phyloP scores from a whole-genome alignment of 2,888 invertebrate species.

The Acholoe squamosa region DNA sequence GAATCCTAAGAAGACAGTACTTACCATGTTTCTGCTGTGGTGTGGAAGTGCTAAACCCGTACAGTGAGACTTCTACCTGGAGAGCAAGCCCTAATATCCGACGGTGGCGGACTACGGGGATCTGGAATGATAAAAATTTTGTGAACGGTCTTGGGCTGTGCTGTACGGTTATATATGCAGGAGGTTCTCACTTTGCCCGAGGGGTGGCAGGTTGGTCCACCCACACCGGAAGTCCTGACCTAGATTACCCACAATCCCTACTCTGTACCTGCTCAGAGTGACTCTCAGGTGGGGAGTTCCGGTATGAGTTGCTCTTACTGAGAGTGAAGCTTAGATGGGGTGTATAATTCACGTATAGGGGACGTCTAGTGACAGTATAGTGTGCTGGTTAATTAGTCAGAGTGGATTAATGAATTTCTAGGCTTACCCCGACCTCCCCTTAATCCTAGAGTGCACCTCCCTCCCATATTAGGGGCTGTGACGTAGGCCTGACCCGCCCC shows the following conservation, averaged over 20 bases:
- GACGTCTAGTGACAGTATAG: neutral
- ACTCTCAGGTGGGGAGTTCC: neutral
- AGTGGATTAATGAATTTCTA: conserved; percentile 26
- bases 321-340: neutral
- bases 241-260: neutral
- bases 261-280: neutral
- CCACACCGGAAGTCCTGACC: conserved; percentile 53
- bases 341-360: neutral
- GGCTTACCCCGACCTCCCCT: neutral
- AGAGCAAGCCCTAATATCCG: conserved; percentile 59
- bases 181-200: conserved; percentile 31
- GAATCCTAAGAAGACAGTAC: conserved; percentile 28
- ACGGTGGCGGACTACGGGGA: conserved; percentile 55
- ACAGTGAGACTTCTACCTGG: conserved; percentile 32
- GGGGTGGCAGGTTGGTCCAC: conserved; percentile 40
- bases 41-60: conserved; percentile 53
- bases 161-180: conserved; percentile 55
- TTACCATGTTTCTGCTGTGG: conserved; percentile 42
- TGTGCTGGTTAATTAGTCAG: neutral
- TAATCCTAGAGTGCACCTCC: neutral
- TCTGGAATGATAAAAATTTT: conserved; percentile 64
- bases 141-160: conserved; percentile 25
- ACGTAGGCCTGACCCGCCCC: conserved; percentile 49
- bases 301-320: neutral
- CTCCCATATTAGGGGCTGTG: conserved; percentile 53